Evolutionary conservation across 2,888 invertebrate genomes (phyloP).

Genomic region (Caenorhabditis imperialis): DNA sequence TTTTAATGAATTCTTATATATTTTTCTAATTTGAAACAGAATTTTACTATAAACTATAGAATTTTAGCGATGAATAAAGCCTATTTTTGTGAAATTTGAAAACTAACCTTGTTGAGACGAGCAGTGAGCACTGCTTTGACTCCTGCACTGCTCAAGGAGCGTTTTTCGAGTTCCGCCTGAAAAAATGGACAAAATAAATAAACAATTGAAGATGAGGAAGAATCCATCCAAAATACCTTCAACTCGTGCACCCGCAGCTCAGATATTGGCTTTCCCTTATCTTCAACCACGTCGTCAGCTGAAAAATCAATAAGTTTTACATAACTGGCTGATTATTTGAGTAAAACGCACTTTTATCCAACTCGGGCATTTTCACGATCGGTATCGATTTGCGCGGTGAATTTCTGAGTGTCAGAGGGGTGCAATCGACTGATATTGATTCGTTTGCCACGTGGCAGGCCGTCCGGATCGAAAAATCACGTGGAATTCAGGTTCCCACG

Average conservation of each 20-base stretch:
- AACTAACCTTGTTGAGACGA: conserved; percentile 84
- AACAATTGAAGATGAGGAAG: conserved; percentile 4
- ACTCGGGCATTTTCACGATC: too few species aligned
- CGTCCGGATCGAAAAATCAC: too few species aligned
- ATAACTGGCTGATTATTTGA: background rate
- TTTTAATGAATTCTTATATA: too few species aligned
- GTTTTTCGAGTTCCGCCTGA: conserved; percentile 84
- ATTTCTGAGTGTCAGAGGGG: too few species aligned
- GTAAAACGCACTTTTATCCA: too few species aligned
- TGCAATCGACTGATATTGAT: too few species aligned
- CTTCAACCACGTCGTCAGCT: background rate
- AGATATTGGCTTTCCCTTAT: background rate
- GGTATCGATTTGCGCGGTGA: too few species aligned
- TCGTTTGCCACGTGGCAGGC: too few species aligned
- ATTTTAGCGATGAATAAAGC: conserved; percentile 1
- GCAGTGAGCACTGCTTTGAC: conserved; percentile 88
- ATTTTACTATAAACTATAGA: background rate
- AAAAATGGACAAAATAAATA: conserved; percentile 4
- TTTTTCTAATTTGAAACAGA: too few species aligned
- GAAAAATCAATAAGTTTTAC: background rate
- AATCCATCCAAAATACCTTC: conserved; percentile 10
- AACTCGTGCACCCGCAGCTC: conserved; percentile 15
- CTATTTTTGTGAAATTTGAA: background rate
- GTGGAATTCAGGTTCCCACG: too few species aligned
- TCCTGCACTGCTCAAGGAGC: conserved; percentile 88